phyloP scores from a whole-genome alignment of 1,140 invertebrate genomes.

The Drosophila pectinifera region DNA sequence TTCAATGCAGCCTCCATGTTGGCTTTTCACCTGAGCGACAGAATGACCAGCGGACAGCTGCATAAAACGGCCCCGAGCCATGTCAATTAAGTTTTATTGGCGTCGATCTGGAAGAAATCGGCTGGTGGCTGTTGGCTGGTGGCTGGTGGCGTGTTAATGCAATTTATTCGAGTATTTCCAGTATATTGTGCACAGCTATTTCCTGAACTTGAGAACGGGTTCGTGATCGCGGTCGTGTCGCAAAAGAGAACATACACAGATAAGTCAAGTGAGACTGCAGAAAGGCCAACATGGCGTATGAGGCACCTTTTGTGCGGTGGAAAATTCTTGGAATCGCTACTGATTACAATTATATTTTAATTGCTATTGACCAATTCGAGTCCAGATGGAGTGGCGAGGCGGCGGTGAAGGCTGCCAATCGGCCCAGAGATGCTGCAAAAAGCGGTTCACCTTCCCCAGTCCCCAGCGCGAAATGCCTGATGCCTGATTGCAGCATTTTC shows the following conservation, averaged over 20 bases:
- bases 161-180: slow-evolving; percentile 63
- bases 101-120: slow-evolving; percentile 59
- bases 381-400: slow-evolving; percentile 25
- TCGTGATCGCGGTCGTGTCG: slow-evolving; percentile 19
- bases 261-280: slow-evolving; percentile 25
- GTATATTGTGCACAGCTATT: slow-evolving; percentile 63
- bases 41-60: slow-evolving; percentile 15
- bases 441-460: slow-evolving; percentile 70
- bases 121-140: too few species aligned
- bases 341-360: slow-evolving; percentile 66
- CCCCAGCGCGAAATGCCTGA: slow-evolving; percentile 53
- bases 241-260: slow-evolving; percentile 21
- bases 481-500: slow-evolving; percentile 60
- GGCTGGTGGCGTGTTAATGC: slow-evolving; percentile 45
- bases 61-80: slow-evolving; percentile 10
- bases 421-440: slow-evolving; percentile 63
- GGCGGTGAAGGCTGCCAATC: slow-evolving; percentile 55
- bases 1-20: slow-evolving; percentile 19
- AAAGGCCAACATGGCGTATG: slow-evolving; percentile 64
- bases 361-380: slow-evolving; percentile 50
- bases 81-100: slow-evolving; percentile 46
- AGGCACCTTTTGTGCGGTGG: slow-evolving; percentile 22
- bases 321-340: slow-evolving; percentile 72
- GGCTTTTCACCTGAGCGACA: slow-evolving; percentile 37
- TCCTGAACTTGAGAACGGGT: slow-evolving; percentile 81